phyloP scores from a whole-genome alignment of 2,113 vertebrate species.

The Corythoichthys haematopterus region DNA sequence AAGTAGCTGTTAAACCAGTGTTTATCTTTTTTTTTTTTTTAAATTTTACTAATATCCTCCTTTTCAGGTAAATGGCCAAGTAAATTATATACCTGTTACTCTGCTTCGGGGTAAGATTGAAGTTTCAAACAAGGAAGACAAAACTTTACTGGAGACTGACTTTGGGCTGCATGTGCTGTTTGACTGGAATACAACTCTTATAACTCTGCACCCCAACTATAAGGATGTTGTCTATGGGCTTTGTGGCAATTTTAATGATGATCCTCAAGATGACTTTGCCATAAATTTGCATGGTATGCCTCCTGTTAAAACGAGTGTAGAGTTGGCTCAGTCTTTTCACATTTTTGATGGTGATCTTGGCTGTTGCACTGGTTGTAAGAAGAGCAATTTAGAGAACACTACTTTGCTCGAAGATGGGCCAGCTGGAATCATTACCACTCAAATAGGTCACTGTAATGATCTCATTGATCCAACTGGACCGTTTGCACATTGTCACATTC shows the following conservation, averaged over 20 bases:
- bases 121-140: constrained; percentile 36
- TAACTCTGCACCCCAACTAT: constrained; percentile 46
- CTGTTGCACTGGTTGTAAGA: constrained; percentile 18
- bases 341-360: constrained; percentile 11
- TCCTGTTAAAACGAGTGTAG: neutral
- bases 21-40: neutral
- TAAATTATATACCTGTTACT: constrained; percentile 46
- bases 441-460: neutral
- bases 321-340: constrained; percentile 27
- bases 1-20: constrained; percentile 7
- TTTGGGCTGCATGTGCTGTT: constrained; percentile 60
- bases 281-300: neutral
- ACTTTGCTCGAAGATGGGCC: neutral
- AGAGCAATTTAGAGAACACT: neutral
- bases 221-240: constrained; percentile 55
- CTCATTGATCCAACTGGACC: constrained; percentile 7
- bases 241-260: constrained; percentile 67
- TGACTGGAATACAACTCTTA: constrained; percentile 53
- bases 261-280: constrained; percentile 49
- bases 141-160: constrained; percentile 50
- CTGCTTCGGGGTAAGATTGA: constrained; percentile 46
- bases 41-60: neutral
- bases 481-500: neutral
- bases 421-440: neutral
- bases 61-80: constrained; percentile 58